A percentile compares a stretch with the other conserved stretches of the same genome.
Evolutionary conservation across 2,113 vertebrate species (phyloP).

Genomic region (Ahaetulla prasina): DNA sequence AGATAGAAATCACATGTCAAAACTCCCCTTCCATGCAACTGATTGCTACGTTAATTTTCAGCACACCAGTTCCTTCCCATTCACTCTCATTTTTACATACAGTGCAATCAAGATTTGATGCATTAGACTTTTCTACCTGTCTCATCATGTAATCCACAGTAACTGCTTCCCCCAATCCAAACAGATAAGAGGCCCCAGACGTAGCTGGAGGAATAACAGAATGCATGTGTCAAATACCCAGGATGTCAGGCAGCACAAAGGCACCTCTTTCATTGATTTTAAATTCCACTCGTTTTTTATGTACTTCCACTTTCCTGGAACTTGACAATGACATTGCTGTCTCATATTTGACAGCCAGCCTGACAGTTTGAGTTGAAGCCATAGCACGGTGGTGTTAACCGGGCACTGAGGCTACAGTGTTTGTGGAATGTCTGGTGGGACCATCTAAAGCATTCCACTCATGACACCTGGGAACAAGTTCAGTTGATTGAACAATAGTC

Average conservation of each 20-base stretch:
- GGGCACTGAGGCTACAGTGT: neutral
- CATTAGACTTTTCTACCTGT: constrained; percentile 42
- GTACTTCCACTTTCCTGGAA: neutral
- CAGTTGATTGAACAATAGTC: neutral
- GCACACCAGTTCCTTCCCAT: neutral
- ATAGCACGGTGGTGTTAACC: accelerated
- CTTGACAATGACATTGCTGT: neutral
- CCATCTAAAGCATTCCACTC: neutral
- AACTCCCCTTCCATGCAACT: neutral
- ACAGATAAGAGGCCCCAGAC: constrained; percentile 9
- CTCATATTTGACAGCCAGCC: neutral
- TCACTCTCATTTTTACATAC: neutral
- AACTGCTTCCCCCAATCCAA: constrained; percentile 32
- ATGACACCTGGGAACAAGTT: neutral
- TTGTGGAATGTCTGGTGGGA: neutral
- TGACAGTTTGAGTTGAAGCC: neutral
- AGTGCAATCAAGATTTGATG: neutral
- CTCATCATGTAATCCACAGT: constrained; percentile 29
- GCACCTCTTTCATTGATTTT: constrained; percentile 29
- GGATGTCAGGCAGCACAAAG: constrained; percentile 35
- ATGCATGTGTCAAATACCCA: accelerated
- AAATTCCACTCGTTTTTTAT: neutral
- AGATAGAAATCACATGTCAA: neutral
- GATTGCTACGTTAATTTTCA: neutral
- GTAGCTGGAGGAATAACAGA: constrained; percentile 7